These are phyloP conservation scores for Paragorgia papillata DNA, from an alignment of 92 coral and sea anemone genomes.

Conservation along the genomic window DNA sequence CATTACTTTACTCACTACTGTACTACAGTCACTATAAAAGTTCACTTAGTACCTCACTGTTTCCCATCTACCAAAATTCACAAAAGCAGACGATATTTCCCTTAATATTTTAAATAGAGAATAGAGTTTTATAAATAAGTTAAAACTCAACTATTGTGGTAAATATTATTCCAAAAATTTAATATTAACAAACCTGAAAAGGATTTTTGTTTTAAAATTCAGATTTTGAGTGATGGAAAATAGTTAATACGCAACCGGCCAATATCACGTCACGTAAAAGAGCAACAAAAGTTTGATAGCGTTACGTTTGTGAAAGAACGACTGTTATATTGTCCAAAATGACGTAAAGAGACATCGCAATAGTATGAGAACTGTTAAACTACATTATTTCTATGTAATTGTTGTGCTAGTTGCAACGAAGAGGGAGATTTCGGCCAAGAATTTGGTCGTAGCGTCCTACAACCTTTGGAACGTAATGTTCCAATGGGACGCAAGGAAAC, in stretches of 20 bases:
- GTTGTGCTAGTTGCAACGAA: neutral
- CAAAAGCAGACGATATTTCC: no score
- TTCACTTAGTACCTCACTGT: no score
- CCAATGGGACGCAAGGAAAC: conserved; percentile 90
- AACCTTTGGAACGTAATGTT: conserved; percentile 99
- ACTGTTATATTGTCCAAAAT: neutral
- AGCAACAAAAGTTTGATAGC: no score
- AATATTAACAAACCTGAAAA: neutral
- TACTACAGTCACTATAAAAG: no score
- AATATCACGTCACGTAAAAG: no score
- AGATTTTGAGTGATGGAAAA: conserved; percentile 29
- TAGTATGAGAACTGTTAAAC: conserved; percentile 4
- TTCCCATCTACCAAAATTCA: neutral
- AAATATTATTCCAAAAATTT: neutral
- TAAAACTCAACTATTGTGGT: neutral
- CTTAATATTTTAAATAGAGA: no score
- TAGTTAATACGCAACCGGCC: no score
- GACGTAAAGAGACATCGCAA: neutral
- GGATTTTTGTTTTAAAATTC: neutral
- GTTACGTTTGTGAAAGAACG: neutral
- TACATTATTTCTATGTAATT: neutral
- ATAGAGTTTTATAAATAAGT: no score
- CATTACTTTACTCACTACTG: neutral
- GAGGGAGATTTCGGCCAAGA: conserved; percentile 12
- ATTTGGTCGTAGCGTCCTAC: conserved; percentile 78